Base-by-base conservation (phyloP, 2,113 vertebrate genomes). In the Hiodon alosoides region DNA sequence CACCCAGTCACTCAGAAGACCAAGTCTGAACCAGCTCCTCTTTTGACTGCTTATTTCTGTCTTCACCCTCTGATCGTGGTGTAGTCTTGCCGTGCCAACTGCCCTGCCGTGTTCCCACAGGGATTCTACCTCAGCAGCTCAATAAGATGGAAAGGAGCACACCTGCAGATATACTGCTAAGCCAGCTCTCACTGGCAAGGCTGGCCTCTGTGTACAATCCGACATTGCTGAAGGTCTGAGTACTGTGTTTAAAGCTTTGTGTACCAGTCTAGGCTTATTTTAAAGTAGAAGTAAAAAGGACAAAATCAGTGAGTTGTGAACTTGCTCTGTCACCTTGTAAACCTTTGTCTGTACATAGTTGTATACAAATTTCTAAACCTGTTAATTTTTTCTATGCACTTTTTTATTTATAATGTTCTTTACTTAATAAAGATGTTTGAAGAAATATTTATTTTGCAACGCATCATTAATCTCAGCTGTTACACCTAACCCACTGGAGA, bases 351-450 rank as follows among this genome's bases (percentile, higher is more conserved):
- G 94, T 96, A 94, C 82, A 95, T 92, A 93, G 77, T 85, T 96
- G 94, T 96, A 93, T 90, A 95, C 93, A 94, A 77, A 86, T 93
- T 94, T 93, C 90, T 91, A 93, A 94, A 91, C 88, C 88, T 90
- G 89, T 90, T 92, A 86, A 83, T 85, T 87, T 88, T 94, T 95
- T 93, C 91, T 88, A 89, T 91, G 86, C 87, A 93, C 82, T 80
- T 79, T 90, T 92, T 93, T 90, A 91, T 93, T 89, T 93, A 92
- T 91, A 82, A 91, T 86, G 87, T 89, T 90, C 87, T 92, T 90
- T 91, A 84, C 89, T 87, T 88, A 93, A 90, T 91, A 91, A 92
- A 90, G 86, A 85, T 82, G 77, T 90, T 90, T 81, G 72, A 77
- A 81, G 71, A 78, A 67, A 75, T n/a, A 4, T 10, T 71, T 2